Percentiles rank a stretch among this genome's conserved stretches.
phyloP scores from a whole-genome alignment of 2,797 vertebrate species.

The Sebastolobus altivelis region DNA sequence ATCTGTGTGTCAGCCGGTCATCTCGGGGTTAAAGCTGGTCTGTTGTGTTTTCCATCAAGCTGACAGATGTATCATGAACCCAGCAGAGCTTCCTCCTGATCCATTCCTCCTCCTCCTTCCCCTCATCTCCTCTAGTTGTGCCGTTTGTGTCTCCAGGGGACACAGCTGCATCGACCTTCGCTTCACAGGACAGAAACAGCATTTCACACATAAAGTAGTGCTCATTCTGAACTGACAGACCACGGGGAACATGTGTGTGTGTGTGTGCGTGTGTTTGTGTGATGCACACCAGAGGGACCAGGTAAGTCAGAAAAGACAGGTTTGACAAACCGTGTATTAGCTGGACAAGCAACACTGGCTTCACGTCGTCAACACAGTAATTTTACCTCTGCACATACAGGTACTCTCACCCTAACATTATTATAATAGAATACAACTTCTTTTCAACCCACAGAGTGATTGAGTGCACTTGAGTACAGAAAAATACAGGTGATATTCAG shows the following conservation, averaged over 20 bases:
- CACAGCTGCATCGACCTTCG: slow-evolving; percentile 4
- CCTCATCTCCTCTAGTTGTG: not conserved
- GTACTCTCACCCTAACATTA: not conserved
- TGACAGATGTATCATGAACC: not conserved
- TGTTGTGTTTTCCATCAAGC: slow-evolving; percentile 9
- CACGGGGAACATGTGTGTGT: not conserved
- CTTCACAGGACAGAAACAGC: slow-evolving; percentile 48
- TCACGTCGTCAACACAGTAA: not conserved
- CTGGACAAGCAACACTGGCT: not conserved
- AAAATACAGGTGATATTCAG: not conserved
- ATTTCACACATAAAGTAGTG: slow-evolving; percentile 48
- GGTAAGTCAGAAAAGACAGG: slow-evolving; percentile 1
- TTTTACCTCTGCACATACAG: not conserved
- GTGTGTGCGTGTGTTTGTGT: slow-evolving; percentile 9
- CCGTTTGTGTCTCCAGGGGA: slow-evolving; percentile 37
- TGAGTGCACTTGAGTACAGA: not conserved
- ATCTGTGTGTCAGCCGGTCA: not conserved
- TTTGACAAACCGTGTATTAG: slow-evolving; percentile 4
- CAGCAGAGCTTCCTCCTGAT: slow-evolving; percentile 2
- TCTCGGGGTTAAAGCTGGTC: not conserved
- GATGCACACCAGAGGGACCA: not conserved
- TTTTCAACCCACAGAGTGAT: slow-evolving; percentile 10
- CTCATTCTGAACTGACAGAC: slow-evolving; percentile 6
- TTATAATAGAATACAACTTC: not conserved
- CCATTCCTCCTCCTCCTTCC: not conserved